Conservation (phyloP, 2,113 vertebrate genomes). For the Leucopsar rothschildi region DNA sequence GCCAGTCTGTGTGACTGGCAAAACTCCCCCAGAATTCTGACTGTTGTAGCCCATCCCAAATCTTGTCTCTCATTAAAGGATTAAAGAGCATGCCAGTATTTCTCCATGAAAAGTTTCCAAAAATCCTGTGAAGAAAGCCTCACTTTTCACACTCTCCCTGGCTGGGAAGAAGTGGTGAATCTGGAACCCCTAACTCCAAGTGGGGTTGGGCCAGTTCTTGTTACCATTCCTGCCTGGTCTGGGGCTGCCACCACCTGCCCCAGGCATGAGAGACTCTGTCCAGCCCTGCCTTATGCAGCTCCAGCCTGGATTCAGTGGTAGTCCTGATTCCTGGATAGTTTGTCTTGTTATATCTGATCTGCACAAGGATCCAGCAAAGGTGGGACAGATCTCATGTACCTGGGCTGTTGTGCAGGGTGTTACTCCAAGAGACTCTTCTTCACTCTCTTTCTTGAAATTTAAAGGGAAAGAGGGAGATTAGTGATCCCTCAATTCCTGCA, state of each 20-base stretch:
- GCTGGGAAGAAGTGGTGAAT: background rate
- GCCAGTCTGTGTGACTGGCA: background rate
- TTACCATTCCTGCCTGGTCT: background rate
- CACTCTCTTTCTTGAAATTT: background rate
- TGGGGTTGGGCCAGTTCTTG: background rate
- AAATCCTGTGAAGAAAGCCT: background rate
- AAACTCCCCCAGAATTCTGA: background rate
- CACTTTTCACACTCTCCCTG: background rate
- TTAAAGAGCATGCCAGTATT: background rate
- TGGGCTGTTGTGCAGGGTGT: background rate
- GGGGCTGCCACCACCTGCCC: background rate
- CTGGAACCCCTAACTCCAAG: background rate
- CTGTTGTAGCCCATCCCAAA: background rate
- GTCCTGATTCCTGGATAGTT: background rate
- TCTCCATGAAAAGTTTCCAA: background rate
- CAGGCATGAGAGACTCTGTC: background rate
- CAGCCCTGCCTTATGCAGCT: background rate
- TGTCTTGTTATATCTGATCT: background rate
- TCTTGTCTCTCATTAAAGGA: background rate
- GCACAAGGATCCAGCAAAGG: background rate
- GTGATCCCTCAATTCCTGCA: background rate
- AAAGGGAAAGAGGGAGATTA: background rate
- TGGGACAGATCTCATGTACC: background rate
- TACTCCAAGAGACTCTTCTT: background rate
- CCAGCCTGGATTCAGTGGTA: background rate